A percentile compares a stretch with the other conserved stretches of the same genome.
phyloP scores from a whole-genome alignment of 2,888 invertebrate genomes.

The Gibbula magus region DNA sequence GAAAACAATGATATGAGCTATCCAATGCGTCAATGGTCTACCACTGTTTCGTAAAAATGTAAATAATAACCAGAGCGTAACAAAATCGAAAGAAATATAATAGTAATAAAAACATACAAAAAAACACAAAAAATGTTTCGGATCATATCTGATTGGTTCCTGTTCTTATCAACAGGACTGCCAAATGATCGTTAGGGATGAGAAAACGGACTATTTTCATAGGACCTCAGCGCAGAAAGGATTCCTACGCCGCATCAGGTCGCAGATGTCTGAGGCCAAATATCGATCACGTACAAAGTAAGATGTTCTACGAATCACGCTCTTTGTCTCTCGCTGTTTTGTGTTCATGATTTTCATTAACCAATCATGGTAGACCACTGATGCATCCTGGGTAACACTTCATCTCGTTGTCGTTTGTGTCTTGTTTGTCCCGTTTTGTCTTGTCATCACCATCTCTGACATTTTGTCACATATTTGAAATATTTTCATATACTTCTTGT shows the following conservation, averaged over 20 bases:
- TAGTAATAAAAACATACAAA: background rate
- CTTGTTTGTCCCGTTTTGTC: background rate
- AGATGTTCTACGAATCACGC: background rate
- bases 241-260: conserved; percentile 9
- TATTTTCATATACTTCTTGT: too few relatives aligned
- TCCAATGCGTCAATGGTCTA: conserved; percentile 17
- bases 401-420: background rate
- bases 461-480: too few relatives aligned
- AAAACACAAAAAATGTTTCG: background rate
- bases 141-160: conserved; percentile 6
- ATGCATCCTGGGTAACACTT: background rate
- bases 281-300: conserved; percentile 9
- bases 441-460: too few relatives aligned
- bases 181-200: background rate
- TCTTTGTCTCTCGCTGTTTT: background rate
- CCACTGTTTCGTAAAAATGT: background rate
- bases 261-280: background rate
- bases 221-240: conserved; percentile 8
- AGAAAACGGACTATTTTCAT: conserved; percentile 9
- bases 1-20: background rate
- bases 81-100: background rate
- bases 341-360: background rate
- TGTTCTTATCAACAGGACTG: conserved; percentile 7
- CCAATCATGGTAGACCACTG: conserved; percentile 19
- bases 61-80: too few relatives aligned